These are phyloP conservation scores for Tringa solitaria DNA, from an alignment of 2,113 vertebrate genomes.

Conservation along the genomic window DNA sequence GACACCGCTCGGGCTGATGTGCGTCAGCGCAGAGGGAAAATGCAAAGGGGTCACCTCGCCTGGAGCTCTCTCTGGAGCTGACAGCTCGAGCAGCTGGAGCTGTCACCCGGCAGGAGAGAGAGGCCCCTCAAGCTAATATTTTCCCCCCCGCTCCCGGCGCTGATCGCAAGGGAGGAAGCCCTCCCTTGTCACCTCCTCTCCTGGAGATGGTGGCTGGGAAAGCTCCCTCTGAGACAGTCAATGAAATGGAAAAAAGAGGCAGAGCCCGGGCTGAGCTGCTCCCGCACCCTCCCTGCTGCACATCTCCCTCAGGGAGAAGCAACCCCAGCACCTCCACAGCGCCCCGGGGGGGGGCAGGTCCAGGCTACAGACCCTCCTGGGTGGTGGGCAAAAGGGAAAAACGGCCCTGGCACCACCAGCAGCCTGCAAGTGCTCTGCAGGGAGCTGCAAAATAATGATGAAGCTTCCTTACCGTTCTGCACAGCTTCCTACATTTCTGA, in stretches of 20 bases:
- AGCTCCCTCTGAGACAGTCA: neutral
- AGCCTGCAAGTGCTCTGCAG: neutral
- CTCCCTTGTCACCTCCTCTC: neutral
- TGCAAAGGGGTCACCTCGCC: neutral
- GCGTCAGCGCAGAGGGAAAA: neutral
- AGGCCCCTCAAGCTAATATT: neutral
- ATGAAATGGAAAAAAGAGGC: neutral
- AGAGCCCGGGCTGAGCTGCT: neutral
- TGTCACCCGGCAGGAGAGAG: neutral
- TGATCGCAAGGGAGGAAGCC: neutral
- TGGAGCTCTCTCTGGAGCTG: neutral
- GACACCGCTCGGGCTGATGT: neutral
- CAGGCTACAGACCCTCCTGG: fast-evolving
- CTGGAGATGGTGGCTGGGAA: fast-evolving
- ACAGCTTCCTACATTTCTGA: fast-evolving
- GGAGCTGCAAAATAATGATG: neutral
- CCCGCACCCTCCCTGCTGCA: neutral
- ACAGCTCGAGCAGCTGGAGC: constrained; percentile 54
- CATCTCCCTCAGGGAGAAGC: neutral
- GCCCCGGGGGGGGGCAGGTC: neutral
- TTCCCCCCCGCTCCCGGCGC: neutral
- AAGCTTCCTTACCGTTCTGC: neutral
- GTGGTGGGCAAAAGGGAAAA: neutral
- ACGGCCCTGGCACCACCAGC: neutral
- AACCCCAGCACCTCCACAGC: neutral